These are phyloP conservation scores for Isurus oxyrinchus DNA, from an alignment of 2,113 vertebrate genomes.

Conservation along the genomic window DNA sequence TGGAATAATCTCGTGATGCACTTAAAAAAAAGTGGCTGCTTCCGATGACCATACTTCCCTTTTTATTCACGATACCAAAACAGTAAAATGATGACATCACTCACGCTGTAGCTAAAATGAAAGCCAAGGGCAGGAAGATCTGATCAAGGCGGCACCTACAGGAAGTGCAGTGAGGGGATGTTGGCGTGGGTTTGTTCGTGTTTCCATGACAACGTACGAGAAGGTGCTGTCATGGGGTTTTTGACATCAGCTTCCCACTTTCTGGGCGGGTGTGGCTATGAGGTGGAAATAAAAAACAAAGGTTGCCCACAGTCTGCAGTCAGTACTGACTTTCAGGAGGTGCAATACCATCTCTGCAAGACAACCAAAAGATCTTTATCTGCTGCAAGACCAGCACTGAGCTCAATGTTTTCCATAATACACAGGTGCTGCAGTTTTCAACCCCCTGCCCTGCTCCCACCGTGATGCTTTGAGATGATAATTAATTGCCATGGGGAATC, in stretches of 20 bases:
- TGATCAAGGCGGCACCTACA: background rate
- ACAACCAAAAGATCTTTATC: background rate
- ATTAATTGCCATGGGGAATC: background rate
- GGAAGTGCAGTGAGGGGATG: background rate
- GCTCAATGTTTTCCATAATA: no score
- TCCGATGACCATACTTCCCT: background rate
- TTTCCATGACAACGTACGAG: background rate
- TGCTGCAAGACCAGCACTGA: background rate
- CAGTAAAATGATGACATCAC: background rate
- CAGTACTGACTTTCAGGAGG: no score
- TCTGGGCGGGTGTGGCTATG: no score
- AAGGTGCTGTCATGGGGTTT: background rate
- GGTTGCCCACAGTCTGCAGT: background rate
- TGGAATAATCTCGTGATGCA: background rate
- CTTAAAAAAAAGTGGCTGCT: background rate
- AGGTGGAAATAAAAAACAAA: background rate
- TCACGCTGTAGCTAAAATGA: background rate
- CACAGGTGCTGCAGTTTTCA: no score
- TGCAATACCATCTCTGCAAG: background rate
- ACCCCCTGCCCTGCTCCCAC: background rate
- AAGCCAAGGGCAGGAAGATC: background rate
- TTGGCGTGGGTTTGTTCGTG: background rate
- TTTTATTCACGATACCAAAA: background rate
- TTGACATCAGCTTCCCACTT: background rate
- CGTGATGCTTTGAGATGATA: background rate